Conservation (phyloP, 2,888 invertebrate genomes). For the Apamea monoglypha region DNA sequence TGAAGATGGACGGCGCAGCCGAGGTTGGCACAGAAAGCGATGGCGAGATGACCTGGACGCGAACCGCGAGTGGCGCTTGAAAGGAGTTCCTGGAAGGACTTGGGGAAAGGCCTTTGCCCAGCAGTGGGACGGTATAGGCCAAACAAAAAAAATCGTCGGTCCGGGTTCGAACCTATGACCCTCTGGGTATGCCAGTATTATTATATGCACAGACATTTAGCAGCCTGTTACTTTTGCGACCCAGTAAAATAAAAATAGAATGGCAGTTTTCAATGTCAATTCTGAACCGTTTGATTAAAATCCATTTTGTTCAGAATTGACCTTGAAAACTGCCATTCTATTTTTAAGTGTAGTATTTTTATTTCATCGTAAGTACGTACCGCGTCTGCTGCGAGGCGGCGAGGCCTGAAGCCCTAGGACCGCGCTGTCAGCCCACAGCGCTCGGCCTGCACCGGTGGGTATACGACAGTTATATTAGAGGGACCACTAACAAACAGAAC, state of each 20-base stretch:
- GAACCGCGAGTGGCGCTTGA: no score
- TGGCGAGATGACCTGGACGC: no score
- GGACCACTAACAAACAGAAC: neutral
- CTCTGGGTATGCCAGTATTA: no score
- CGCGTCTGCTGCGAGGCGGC: neutral
- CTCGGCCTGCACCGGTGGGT: neutral
- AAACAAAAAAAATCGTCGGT: no score
- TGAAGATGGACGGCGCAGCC: no score
- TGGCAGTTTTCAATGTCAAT: neutral
- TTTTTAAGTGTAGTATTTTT: neutral
- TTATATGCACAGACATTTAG: no score
- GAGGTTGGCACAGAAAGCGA: no score
- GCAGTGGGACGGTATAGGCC: no score
- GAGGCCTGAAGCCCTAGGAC: constrained; percentile 15
- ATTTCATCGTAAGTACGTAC: neutral
- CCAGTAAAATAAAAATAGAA: neutral
- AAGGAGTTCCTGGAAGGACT: no score
- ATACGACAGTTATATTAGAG: neutral
- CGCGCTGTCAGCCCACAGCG: neutral
- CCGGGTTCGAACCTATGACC: no score
- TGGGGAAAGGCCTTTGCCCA: no score
- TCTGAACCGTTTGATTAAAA: neutral
- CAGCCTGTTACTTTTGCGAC: no score
- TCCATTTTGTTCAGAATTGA: neutral
- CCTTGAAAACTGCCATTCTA: neutral